phyloP scores from a whole-genome alignment of 2,888 invertebrate genomes.

The Pemphredon lugubris region DNA sequence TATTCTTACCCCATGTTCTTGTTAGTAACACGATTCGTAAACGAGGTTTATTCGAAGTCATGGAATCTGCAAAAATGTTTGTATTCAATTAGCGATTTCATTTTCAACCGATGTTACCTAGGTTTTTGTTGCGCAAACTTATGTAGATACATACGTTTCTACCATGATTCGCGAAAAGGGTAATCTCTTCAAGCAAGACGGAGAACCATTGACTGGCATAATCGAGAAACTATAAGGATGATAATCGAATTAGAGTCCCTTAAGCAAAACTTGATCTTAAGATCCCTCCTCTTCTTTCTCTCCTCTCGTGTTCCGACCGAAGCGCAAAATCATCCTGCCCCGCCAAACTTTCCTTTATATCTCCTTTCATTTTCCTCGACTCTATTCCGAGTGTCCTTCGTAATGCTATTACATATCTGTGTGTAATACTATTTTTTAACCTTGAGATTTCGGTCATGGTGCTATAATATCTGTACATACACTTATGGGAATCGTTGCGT shows the following conservation, averaged over 20 bases:
- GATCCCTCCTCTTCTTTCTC: constrained; percentile 13
- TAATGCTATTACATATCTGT: too few species aligned
- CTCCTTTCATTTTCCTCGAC: constrained; percentile 8
- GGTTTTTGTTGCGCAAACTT: too few species aligned
- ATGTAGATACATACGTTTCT: too few species aligned
- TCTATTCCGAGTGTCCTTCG: constrained; percentile 24
- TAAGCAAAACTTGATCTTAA: constrained; percentile 17
- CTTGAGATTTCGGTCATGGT: constrained; percentile 71
- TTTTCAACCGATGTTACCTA: too few species aligned
- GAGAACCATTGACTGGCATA: constrained; percentile 23
- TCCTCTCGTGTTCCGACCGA: constrained; percentile 49
- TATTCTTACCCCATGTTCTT: too few species aligned
- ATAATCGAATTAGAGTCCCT: constrained; percentile 27
- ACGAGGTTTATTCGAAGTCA: too few species aligned
- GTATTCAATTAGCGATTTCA: too few species aligned
- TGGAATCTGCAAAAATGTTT: too few species aligned
- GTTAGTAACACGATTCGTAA: too few species aligned
- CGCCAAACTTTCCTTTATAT: neutral
- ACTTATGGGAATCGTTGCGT: constrained; percentile 64
- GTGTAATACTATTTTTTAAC: constrained; percentile 45
- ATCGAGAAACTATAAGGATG: constrained; percentile 20
- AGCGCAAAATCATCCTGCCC: constrained; percentile 36
- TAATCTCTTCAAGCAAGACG: too few species aligned
- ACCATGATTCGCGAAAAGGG: too few species aligned
- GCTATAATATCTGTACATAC: constrained; percentile 66